Evolutionary conservation across 2,113 vertebrate genomes (phyloP), one percentile per base, ranked within the genome.

Genomic region (Poecilia latipinna): DNA sequence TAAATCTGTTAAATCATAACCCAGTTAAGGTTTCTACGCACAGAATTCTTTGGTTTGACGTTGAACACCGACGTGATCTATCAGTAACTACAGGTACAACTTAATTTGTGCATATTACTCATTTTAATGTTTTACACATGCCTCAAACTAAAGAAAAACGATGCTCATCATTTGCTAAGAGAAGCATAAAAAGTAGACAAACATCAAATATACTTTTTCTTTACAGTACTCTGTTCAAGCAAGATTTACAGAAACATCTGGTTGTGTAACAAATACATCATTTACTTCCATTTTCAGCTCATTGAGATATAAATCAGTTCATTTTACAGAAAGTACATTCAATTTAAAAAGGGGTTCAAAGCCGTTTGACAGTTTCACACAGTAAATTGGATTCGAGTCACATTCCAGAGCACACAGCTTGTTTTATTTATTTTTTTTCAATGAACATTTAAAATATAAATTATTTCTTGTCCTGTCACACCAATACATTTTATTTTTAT

Each of bases 141-240:
- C 19, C 33, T 26, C 66, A 68, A 61, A 51, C 42, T 68, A 0
- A 68, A 73, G 31, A 61, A 35, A 33, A 48, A 57, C 4, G n/a
- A n/a, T n/a, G 17, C 15, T 54, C 19, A 51, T 1, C 17, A 19
- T n/a, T 11, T 37, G 15, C 0, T 12, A 35, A 33, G 15, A 69
- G 0, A 68, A 51, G 51, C 15, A 65, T 26, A 42, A 12, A 44
- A 65, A 29, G 12, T 48, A 48, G 44, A 19, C 4, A 48, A 62
- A 44, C 83, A 1, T 67, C 29, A 65, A 28, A 67, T 11, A 22
- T 22, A 76, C 72, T 26, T 35, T 68, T 63, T 65, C 37, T 81
- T 86, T 65, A 86, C 72, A 87, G 75, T 75, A 13, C 70, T 79
- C 8, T 65, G 37, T 42, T 37, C 39, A 32, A 72, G 48, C 12